Evolutionary conservation across 2,888 invertebrate species (phyloP).

Genomic region (Eupithecia subfuscata): DNA sequence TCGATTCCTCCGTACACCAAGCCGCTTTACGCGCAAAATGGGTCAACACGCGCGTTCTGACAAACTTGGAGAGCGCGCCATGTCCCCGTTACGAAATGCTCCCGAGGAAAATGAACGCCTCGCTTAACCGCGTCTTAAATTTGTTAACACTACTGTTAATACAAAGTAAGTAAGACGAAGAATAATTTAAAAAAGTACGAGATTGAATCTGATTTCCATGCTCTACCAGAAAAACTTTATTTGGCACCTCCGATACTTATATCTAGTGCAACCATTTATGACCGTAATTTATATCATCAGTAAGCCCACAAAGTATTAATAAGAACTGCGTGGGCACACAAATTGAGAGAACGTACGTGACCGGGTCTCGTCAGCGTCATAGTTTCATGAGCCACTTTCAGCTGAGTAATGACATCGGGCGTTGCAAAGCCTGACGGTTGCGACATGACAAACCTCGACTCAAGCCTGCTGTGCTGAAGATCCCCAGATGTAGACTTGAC

Average conservation of each 20-base stretch:
- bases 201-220: background rate
- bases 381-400: constrained; percentile 73
- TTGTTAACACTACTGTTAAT: constrained; percentile 48
- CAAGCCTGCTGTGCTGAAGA: background rate
- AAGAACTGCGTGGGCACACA: constrained; percentile 50
- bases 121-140: constrained; percentile 62
- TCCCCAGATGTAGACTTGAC: constrained; percentile 5
- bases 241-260: background rate
- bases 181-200: background rate
- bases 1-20: constrained; percentile 76
- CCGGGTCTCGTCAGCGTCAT: constrained; percentile 69
- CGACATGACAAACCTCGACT: constrained; percentile 55
- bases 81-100: constrained; percentile 78
- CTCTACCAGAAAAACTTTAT: background rate
- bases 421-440: constrained; percentile 49
- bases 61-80: constrained; percentile 66
- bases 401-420: constrained; percentile 65
- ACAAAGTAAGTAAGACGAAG: constrained; percentile 35
- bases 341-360: constrained; percentile 66
- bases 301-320: constrained; percentile 49
- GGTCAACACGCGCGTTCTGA: constrained; percentile 71
- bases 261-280: background rate
- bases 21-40: constrained; percentile 76
- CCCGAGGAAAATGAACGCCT: constrained; percentile 74
- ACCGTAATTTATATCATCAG: constrained; percentile 42